Percentiles rank a stretch among this genome's conserved stretches.
phyloP scores from a whole-genome alignment of 2,888 invertebrate genomes.

The Cantharis rufa region DNA sequence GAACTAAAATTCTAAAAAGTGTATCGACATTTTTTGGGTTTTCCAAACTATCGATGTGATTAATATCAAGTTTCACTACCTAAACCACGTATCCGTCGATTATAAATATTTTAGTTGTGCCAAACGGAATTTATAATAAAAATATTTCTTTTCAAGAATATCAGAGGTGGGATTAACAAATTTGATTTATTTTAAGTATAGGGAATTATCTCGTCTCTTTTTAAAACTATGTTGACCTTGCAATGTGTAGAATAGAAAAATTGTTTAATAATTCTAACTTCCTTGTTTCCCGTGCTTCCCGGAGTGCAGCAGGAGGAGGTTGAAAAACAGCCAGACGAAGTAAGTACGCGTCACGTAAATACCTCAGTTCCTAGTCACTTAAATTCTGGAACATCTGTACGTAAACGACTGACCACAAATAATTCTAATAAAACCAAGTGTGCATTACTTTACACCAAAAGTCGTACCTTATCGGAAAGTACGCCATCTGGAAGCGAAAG shows the following conservation, averaged over 20 bases:
- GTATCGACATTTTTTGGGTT: too few relatives aligned
- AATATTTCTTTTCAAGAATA: background rate
- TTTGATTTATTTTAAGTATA: background rate
- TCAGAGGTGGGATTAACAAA: background rate
- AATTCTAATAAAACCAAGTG: conserved; percentile 18
- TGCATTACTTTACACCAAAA: conserved; percentile 18
- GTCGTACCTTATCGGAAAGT: conserved; percentile 10
- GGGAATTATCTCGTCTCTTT: background rate
- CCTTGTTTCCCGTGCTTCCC: conserved; percentile 39
- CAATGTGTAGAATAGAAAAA: conserved; percentile 5
- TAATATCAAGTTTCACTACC: too few relatives aligned
- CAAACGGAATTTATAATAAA: background rate
- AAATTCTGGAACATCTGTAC: conserved; percentile 34
- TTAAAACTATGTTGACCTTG: background rate
- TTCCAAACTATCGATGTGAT: too few relatives aligned
- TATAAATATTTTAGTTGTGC: background rate
- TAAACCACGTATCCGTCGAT: too few relatives aligned
- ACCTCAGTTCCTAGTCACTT: conserved; percentile 43
- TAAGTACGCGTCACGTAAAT: conserved; percentile 51
- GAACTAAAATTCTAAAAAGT: too few relatives aligned
- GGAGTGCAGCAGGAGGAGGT: conserved; percentile 54
- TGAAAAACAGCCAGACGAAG: conserved; percentile 51
- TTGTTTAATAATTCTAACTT: conserved; percentile 28
- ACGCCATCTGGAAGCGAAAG: conserved; percentile 18
- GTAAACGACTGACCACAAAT: conserved; percentile 36